phyloP scores from a whole-genome alignment of 2,888 invertebrate genomes.

The Meteorus colon region DNA sequence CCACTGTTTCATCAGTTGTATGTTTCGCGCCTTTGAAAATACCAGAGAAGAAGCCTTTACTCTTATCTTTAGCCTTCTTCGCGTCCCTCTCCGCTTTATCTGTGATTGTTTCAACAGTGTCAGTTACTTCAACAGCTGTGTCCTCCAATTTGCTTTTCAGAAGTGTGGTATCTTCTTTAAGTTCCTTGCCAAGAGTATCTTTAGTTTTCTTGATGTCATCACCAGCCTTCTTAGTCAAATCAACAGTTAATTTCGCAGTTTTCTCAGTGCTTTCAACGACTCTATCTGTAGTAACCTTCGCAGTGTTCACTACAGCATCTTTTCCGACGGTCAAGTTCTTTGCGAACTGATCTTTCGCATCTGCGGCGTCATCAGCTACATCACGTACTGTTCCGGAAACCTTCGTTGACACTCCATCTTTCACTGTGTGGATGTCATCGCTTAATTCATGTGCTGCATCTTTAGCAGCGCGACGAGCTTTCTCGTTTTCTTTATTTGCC shows the following conservation, averaged over 20 bases:
- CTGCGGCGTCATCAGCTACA: slow-evolving; percentile 31
- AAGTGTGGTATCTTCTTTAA: slow-evolving; percentile 44
- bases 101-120: slow-evolving; percentile 45
- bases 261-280: slow-evolving; percentile 34
- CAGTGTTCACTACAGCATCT: slow-evolving; percentile 39
- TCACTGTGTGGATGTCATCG: neutral
- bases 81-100: slow-evolving; percentile 52
- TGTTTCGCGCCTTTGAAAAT: slow-evolving; percentile 56
- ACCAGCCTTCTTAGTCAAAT: slow-evolving; percentile 37
- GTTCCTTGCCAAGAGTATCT: slow-evolving; percentile 49
- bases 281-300: slow-evolving; percentile 40
- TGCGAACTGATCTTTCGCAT: slow-evolving; percentile 35
- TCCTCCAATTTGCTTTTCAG: slow-evolving; percentile 48
- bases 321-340: slow-evolving; percentile 27
- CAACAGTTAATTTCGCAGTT: slow-evolving; percentile 39
- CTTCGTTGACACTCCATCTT: slow-evolving; percentile 62
- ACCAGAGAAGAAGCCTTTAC: slow-evolving; percentile 56
- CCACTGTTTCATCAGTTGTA: slow-evolving; percentile 53
- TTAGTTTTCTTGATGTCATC: slow-evolving; percentile 48
- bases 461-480: neutral
- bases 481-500: no score
- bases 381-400: slow-evolving; percentile 71
- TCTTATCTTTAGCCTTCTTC: slow-evolving; percentile 55
- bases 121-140: slow-evolving; percentile 34
- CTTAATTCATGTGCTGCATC: neutral